These are phyloP conservation scores for western clawed frog (Xenopus tropicalis) DNA, from an alignment of 2,113 vertebrate genomes.

Conservation along the genomic window UCB_Xtro_10.0 CM004450.2:61677501-61678000, in stretches of 20 bases:
- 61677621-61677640: constrained; percentile 37
- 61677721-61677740: constrained; percentile 7
- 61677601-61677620: constrained; percentile 26
- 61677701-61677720: constrained; percentile 14
- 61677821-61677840: fast-evolving
- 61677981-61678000: neutral
- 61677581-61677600: constrained; percentile 27
- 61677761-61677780: neutral
- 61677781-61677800: neutral
- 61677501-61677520: constrained; percentile 40
- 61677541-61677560: constrained; percentile 43
- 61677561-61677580: constrained; percentile 35
- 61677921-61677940: neutral
- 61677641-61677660: constrained; percentile 24
- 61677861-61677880: neutral
- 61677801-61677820: neutral
- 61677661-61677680: constrained; percentile 15
- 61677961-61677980: neutral
- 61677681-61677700: constrained; percentile 13
- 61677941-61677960: constrained; percentile 11
- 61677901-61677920: fast-evolving
- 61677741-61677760: neutral
- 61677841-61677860: neutral
- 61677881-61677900: constrained; percentile 1
- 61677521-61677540: constrained; percentile 41